A percentile compares a stretch with the other conserved stretches of the same genome.
phyloP scores from a whole-genome alignment of 2,797 vertebrate species.

The Lepilemur ruficaudatus region DNA sequence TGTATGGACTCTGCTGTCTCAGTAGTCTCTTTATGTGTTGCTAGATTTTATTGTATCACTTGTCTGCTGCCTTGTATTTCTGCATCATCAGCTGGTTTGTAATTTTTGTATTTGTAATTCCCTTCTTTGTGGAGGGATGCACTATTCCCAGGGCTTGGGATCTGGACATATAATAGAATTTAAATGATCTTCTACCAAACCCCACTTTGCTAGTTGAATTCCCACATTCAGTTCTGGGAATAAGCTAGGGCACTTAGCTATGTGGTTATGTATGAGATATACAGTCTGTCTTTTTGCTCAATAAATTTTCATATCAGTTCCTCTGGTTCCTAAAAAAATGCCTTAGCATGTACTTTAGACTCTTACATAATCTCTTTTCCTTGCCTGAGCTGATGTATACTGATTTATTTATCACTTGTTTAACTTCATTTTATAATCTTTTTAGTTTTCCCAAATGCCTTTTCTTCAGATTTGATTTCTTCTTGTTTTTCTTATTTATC shows the following conservation, averaged over 20 bases:
- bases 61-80: conserved; percentile 19
- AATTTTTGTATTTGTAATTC: conserved; percentile 30
- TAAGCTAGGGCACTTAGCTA: conserved; percentile 18
- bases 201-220: conserved; percentile 53
- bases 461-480: conserved; percentile 45
- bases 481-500: conserved; percentile 60
- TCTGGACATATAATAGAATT: conserved; percentile 57
- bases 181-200: conserved; percentile 63
- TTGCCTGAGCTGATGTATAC: not conserved
- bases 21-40: conserved; percentile 36
- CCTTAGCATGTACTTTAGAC: conserved; percentile 48
- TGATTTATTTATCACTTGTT: conserved; percentile 52
- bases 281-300: conserved; percentile 47
- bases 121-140: conserved; percentile 45
- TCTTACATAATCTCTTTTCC: conserved; percentile 28
- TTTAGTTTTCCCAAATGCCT: conserved; percentile 21
- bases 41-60: conserved; percentile 36
- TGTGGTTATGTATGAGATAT: conserved; percentile 56
- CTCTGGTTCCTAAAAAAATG: conserved; percentile 66
- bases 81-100: conserved; percentile 66
- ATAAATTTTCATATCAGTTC: conserved; percentile 63
- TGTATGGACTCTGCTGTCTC: not conserved
- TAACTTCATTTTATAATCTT: conserved; percentile 63
- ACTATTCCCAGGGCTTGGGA: conserved; percentile 50
- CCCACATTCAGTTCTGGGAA: conserved; percentile 50